Evolutionary conservation across 2,797 vertebrate species (phyloP).

Genomic region (Etheostoma nigrum): DNA sequence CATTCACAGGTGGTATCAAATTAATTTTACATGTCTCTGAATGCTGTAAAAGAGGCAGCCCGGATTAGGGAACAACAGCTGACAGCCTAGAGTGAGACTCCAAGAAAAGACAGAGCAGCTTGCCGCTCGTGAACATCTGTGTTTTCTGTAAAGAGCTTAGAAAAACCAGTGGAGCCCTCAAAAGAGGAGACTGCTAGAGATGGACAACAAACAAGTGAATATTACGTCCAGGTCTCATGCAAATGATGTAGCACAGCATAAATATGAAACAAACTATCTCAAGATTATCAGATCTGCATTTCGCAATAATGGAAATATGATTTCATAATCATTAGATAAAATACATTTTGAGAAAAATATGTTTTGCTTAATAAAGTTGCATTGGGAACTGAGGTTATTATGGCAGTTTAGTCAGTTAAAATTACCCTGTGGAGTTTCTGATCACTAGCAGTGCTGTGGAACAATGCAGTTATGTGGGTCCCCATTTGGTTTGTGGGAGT

Average conservation of each 20-base stretch:
- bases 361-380: slow-evolving; percentile 1
- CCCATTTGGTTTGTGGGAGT: background rate
- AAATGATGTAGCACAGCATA: background rate
- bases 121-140: slow-evolving; percentile 24
- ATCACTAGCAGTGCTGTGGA: background rate
- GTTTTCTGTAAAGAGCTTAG: slow-evolving; percentile 10
- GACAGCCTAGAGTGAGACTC: slow-evolving; percentile 35
- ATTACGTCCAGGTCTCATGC: background rate
- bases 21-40: slow-evolving; percentile 26
- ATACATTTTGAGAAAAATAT: background rate
- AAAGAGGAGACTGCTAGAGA: background rate
- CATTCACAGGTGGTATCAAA: slow-evolving; percentile 23
- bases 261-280: background rate
- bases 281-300: background rate
- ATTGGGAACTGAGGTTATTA: background rate
- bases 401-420: background rate
- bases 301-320: background rate
- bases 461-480: background rate
- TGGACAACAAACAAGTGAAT: slow-evolving; percentile 3
- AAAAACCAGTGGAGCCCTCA: slow-evolving; percentile 13
- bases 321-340: background rate
- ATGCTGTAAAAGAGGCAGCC: slow-evolving; percentile 16
- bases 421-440: background rate
- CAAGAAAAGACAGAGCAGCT: slow-evolving; percentile 38
- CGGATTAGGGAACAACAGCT: slow-evolving; percentile 43